Evolutionary conservation across 2,888 invertebrate species (phyloP).

Genomic region (Philhelius pedissequus): DNA sequence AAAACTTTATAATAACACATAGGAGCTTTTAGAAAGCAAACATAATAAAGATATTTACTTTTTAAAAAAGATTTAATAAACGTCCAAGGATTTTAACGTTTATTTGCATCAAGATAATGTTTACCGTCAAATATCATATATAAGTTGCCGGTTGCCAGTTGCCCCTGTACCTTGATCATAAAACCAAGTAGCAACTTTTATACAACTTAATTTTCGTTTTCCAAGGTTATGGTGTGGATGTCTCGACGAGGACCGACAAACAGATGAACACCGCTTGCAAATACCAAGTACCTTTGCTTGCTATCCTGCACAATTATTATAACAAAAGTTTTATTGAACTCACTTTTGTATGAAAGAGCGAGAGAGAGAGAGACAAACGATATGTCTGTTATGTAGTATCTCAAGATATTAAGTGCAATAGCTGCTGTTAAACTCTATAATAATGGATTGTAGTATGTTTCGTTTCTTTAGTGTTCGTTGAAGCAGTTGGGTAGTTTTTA

Average conservation of each 20-base stretch:
- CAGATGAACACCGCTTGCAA: not conserved
- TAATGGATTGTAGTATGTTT: slow-evolving; percentile 30
- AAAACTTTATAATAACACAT: not conserved
- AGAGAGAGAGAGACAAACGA: not conserved
- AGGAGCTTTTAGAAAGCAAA: not conserved
- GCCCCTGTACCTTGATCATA: slow-evolving; percentile 7
- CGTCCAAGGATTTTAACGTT: not conserved
- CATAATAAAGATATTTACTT: not conserved
- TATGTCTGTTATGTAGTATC: slow-evolving; percentile 7
- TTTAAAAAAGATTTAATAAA: not conserved
- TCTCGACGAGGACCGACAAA: not conserved
- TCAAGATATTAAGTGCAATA: slow-evolving; percentile 24
- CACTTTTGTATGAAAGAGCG: not conserved
- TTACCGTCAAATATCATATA: slow-evolving; percentile 21
- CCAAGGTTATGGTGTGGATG: not conserved
- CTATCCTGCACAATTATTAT: slow-evolving; percentile 26
- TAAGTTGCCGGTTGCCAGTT: not conserved
- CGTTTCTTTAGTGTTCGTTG: slow-evolving; percentile 12
- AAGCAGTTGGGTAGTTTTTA: slow-evolving; percentile 31
- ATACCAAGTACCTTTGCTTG: slow-evolving; percentile 6
- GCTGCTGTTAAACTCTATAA: slow-evolving; percentile 22
- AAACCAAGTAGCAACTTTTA: slow-evolving; percentile 21
- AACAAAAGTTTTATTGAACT: slow-evolving; percentile 34
- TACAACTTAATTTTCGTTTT: slow-evolving; percentile 24
- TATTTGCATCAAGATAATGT: slow-evolving; percentile 12